Conservation (phyloP, 2,888 invertebrate species). For the Hermaeophaga mercurialis region DNA sequence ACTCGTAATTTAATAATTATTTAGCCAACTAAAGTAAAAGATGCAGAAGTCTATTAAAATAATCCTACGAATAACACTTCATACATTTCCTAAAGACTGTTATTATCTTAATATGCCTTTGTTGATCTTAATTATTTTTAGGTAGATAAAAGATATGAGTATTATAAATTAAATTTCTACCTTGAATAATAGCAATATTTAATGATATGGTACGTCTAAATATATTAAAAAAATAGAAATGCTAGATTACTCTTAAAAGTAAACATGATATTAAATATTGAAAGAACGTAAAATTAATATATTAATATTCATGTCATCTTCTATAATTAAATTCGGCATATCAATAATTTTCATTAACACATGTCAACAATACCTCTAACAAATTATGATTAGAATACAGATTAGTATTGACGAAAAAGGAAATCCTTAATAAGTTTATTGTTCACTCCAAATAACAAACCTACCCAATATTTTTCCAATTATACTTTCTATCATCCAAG, state of each 20-base stretch:
- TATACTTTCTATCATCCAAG: constrained; percentile 13
- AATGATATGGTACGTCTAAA: too few relatives aligned
- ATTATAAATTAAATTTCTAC: neutral
- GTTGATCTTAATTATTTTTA: constrained; percentile 2
- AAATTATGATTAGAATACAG: too few relatives aligned
- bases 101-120: constrained; percentile 10
- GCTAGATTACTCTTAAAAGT: too few relatives aligned
- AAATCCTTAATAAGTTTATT: neutral
- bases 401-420: too few relatives aligned
- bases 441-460: neutral
- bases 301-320: too few relatives aligned
- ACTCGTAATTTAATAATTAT: too few relatives aligned
- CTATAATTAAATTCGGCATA: too few relatives aligned
- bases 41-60: neutral
- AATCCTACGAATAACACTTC: constrained; percentile 1
- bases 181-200: neutral
- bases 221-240: too few relatives aligned
- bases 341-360: too few relatives aligned
- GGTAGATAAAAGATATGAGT: neutral
- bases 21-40: constrained; percentile 6
- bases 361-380: too few relatives aligned
- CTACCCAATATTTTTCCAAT: constrained; percentile 7
- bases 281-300: too few relatives aligned
- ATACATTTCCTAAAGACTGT: constrained; percentile 1
- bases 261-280: too few relatives aligned